Percentiles rank a stretch among this genome's conserved stretches.
Evolutionary conservation across 2,797 vertebrate species (phyloP).

Genomic region (Poecile montanus): DNA sequence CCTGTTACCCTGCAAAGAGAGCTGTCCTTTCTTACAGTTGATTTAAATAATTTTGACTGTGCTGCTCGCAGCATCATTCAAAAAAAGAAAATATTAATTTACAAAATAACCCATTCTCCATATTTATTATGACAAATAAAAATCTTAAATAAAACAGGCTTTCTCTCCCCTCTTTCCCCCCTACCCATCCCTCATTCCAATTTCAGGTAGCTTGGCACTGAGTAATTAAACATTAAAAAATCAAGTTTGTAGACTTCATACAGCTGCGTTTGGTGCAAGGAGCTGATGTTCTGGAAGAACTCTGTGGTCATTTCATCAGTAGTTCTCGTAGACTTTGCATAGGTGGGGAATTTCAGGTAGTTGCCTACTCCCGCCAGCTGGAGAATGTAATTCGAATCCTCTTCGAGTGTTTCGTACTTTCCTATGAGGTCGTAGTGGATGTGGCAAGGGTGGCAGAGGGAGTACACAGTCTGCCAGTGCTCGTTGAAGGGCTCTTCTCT

Average conservation of each 20-base stretch:
- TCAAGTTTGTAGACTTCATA: constrained; percentile 97
- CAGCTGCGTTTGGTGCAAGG: constrained; percentile 88
- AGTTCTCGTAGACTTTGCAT: constrained; percentile 96
- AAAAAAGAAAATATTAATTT: constrained; percentile 84
- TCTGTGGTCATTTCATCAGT: constrained; percentile 96
- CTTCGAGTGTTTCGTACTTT: constrained; percentile 95
- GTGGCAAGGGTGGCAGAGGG: constrained; percentile 97
- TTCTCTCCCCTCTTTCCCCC: constrained; percentile 57
- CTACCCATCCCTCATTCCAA: constrained; percentile 80
- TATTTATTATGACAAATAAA: constrained; percentile 83
- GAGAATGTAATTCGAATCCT: constrained; percentile 92
- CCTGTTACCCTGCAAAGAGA: constrained; percentile 73
- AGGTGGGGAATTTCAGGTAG: constrained; percentile 91
- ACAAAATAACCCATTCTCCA: constrained; percentile 84
- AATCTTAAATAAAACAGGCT: constrained; percentile 82
- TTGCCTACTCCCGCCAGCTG: constrained; percentile 85
- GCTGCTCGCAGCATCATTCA: constrained; percentile 95
- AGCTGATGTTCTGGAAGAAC: constrained; percentile 98
- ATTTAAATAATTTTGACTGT: constrained; percentile 90
- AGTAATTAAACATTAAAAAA: constrained; percentile 99
- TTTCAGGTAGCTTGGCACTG: constrained; percentile 93
- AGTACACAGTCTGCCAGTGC: constrained; percentile 96
- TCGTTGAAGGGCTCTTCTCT: constrained; percentile 95
- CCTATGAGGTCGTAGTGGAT: constrained; percentile 97
- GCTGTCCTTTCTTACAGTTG: constrained; percentile 78